A percentile compares a stretch with the other conserved stretches of the same genome.
phyloP scores from a whole-genome alignment of 2,797 vertebrate genomes.

The Huso huso region DNA sequence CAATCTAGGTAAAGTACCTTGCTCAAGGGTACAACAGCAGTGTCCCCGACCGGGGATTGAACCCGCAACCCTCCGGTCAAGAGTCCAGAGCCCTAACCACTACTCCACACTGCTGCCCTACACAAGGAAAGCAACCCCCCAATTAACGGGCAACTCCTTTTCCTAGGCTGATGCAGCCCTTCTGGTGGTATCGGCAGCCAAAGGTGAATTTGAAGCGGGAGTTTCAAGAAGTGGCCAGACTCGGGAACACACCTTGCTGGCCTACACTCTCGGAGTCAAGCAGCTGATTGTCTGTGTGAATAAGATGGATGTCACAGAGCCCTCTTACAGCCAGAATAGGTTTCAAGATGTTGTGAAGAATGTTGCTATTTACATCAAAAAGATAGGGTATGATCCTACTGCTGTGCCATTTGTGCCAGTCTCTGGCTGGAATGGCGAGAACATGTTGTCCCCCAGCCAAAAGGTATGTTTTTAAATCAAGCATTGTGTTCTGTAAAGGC shows the following conservation, averaged over 20 bases:
- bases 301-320: constrained; percentile 70
- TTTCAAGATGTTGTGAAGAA: constrained; percentile 61
- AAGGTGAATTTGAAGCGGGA: constrained; percentile 67
- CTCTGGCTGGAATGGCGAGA: constrained; percentile 70
- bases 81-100: too few relatives aligned
- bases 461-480: constrained; percentile 40
- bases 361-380: constrained; percentile 59
- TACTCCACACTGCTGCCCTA: too few relatives aligned
- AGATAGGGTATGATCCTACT: constrained; percentile 60
- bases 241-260: constrained; percentile 66
- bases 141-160: neutral
- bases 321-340: constrained; percentile 62
- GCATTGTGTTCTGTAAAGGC: neutral
- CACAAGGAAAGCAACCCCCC: neutral
- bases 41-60: too few relatives aligned
- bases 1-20: too few relatives aligned
- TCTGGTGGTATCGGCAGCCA: constrained; percentile 67
- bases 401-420: constrained; percentile 61
- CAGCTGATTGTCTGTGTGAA: constrained; percentile 71
- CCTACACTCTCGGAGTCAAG: constrained; percentile 72
- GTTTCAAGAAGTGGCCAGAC: constrained; percentile 71
- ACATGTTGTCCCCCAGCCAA: constrained; percentile 59
- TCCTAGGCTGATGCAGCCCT: constrained; percentile 67
- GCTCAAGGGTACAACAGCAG: too few relatives aligned
- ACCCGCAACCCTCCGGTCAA: too few relatives aligned